phyloP scores from a whole-genome alignment of 2,888 invertebrate genomes.

The Orchesellides sinensis region DNA sequence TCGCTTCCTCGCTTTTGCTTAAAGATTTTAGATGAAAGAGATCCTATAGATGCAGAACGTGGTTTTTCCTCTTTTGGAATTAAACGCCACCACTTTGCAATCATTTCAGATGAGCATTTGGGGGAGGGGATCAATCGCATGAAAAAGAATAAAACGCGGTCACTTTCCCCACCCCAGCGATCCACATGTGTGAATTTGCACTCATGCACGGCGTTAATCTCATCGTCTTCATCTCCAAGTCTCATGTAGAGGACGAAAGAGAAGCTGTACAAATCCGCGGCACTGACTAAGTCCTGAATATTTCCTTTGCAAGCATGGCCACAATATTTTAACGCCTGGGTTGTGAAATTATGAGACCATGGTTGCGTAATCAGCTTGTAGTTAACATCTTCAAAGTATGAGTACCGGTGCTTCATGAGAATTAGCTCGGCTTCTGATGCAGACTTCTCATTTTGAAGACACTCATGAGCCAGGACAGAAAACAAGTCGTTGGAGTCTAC shows the following conservation, averaged over 20 bases:
- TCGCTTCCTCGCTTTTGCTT: no score
- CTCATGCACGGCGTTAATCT: slow-evolving; percentile 15
- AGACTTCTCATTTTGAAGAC: slow-evolving; percentile 34
- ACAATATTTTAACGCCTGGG: slow-evolving; percentile 50
- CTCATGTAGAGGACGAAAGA: slow-evolving; percentile 61
- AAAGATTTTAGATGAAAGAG: no score
- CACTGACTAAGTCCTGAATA: slow-evolving; percentile 64
- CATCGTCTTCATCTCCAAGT: slow-evolving; percentile 26
- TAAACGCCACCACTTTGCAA: slow-evolving; percentile 59
- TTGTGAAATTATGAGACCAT: slow-evolving; percentile 60
- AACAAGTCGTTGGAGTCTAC: slow-evolving; percentile 54
- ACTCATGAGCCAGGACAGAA: slow-evolving; percentile 51
- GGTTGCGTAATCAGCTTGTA: slow-evolving; percentile 67
- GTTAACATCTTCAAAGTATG: slow-evolving; percentile 57
- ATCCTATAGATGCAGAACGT: no score
- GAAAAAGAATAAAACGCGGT: slow-evolving; percentile 54
- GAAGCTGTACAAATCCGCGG: slow-evolving; percentile 65
- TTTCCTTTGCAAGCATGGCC: slow-evolving; percentile 57
- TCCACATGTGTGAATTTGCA: slow-evolving; percentile 67
- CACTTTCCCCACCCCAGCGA: slow-evolving; percentile 64
- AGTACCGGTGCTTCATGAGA: slow-evolving; percentile 49
- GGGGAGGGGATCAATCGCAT: slow-evolving; percentile 22
- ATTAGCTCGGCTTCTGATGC: slow-evolving; percentile 43
- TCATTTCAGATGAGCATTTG: neutral
- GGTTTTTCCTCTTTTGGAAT: slow-evolving; percentile 14